Base-by-base conservation (phyloP, 2,797 vertebrate genomes). In the Threskiornis aethiopicus region DNA sequence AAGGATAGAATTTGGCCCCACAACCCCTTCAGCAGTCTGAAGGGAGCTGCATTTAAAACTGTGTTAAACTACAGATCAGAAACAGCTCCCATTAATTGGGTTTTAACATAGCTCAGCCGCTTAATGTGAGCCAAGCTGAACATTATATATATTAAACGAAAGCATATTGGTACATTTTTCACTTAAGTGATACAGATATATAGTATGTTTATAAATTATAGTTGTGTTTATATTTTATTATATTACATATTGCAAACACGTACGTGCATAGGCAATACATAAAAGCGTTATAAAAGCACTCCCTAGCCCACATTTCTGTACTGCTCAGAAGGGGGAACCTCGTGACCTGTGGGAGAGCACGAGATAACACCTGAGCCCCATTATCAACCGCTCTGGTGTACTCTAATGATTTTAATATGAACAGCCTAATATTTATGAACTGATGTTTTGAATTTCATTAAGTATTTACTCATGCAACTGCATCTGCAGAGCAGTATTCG, bases 1-100 rank as follows among this genome's bases (percentile, higher is more conserved):
- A 94, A 96, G 94, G 89, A 88, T 94, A 94, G 95, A 84, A 76
- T 95, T 93, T 91, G 96, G 93, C 92, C 96, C 93, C 89, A 20
- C 77, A 84, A 33, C 62, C 86, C 76, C 66, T 79, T 62, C 87
- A 26, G 76, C 64, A n/a, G 18, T 87, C 92, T 90, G 89, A 81
- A 84, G 89, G 87, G 94, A 96, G 0, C 76, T 2, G 3, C 24
- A 2, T 66, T 84, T 75, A 86, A 86, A 95, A 78, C 49, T 71
- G 72, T 84, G 84, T 65, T 96, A 93, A 84, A 90, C 72, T 88
- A 70, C 7, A 7, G 89, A 78, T 79, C 4, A 47, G 89, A 78
- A 94, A 0, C 55, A 4, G 84, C 59, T 91, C 76, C 91, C 35
- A 0, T 76, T 95, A 91, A 94, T 26, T 94, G 93, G 84, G 82